These are phyloP conservation scores for Ennomos erosarius DNA, from an alignment of 2,888 invertebrate genomes.

Conservation along the genomic window DNA sequence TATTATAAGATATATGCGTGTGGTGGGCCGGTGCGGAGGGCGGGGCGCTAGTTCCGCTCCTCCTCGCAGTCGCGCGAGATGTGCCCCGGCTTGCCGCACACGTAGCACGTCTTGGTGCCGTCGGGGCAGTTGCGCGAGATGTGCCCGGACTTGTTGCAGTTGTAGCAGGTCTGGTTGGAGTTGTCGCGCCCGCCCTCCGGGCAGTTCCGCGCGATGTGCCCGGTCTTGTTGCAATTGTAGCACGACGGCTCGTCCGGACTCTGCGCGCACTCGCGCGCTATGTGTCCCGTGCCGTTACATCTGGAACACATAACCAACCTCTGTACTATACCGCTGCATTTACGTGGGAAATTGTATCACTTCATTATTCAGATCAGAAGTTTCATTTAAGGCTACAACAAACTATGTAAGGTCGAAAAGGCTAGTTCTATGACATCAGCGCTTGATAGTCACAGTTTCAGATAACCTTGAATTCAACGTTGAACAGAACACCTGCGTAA, in stretches of 20 bases:
- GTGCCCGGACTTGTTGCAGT: slow-evolving; percentile 97
- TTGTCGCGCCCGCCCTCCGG: slow-evolving; percentile 90
- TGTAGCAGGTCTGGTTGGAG: slow-evolving; percentile 94
- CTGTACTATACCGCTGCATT: slow-evolving; percentile 6
- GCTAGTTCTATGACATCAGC: slow-evolving; percentile 6
- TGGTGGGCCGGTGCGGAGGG: slow-evolving; percentile 43
- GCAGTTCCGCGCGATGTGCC: slow-evolving; percentile 95
- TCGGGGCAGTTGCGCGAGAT: slow-evolving; percentile 95
- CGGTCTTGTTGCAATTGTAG: slow-evolving; percentile 98
- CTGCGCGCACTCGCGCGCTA: slow-evolving; percentile 96
- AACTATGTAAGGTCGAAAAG: slow-evolving; percentile 7
- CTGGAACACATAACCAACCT: slow-evolving; percentile 73
- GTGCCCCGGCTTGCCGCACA: slow-evolving; percentile 96
- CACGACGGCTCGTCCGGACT: slow-evolving; percentile 93
- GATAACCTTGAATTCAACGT: slow-evolving; percentile 16
- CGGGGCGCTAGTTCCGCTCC: slow-evolving; percentile 86
- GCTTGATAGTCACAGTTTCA: slow-evolving; percentile 8
- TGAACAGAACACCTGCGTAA: slow-evolving; percentile 13
- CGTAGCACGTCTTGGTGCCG: slow-evolving; percentile 95
- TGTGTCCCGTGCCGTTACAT: slow-evolving; percentile 97
- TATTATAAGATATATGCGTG: slow-evolving; percentile 60
- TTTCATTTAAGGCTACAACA: neutral
- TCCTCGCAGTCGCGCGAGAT: slow-evolving; percentile 96
- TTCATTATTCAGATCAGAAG: too few species aligned
- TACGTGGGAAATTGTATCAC: slow-evolving; percentile 7